Evolutionary conservation across 2,113 vertebrate genomes (phyloP).

Genomic region (Grallaria varia): DNA sequence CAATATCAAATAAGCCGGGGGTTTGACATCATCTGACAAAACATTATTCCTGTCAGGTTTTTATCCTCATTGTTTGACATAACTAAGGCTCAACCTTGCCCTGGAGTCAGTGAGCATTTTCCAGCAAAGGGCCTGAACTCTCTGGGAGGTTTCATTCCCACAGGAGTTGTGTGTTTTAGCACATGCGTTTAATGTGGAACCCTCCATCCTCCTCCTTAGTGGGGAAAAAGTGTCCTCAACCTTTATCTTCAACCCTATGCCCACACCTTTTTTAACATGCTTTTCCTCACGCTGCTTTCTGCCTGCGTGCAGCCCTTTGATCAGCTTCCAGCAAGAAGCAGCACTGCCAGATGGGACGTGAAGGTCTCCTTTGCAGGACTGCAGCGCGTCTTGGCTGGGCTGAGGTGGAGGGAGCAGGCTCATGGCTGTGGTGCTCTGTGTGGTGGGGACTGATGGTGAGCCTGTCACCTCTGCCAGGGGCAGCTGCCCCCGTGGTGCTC

Average conservation of each 20-base stretch:
- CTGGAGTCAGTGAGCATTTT: neutral
- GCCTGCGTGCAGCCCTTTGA: neutral
- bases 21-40: neutral
- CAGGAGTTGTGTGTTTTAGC: neutral
- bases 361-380: neutral
- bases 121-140: neutral
- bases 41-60: neutral
- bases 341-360: neutral
- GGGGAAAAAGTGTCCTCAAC: neutral
- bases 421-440: neutral
- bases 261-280: neutral
- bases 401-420: neutral
- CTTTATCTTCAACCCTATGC: neutral
- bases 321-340: neutral
- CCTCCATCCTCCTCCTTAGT: neutral
- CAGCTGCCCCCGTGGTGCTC: accelerated
- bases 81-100: neutral
- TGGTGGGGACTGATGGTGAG: neutral
- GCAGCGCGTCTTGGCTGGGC: accelerated
- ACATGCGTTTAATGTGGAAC: neutral
- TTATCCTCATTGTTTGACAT: neutral
- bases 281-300: neutral
- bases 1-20: neutral
- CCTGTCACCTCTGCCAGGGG: neutral
- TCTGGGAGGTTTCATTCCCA: neutral